Base-by-base conservation (phyloP, 2,888 invertebrate species). In the Tachina fera region DNA sequence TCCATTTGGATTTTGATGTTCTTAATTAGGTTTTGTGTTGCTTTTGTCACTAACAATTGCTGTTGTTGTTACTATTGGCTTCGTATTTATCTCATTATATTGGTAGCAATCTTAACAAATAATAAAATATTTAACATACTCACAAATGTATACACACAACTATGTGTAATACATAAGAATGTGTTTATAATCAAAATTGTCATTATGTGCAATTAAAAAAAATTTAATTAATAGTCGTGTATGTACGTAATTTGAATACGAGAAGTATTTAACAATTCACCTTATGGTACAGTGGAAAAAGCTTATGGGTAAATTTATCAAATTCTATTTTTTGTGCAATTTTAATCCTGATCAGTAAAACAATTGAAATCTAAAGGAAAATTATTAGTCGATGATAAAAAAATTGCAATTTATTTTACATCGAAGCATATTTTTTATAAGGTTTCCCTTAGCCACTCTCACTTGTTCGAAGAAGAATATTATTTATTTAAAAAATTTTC, bases 11-110 rank as follows among this genome's bases (percentile, higher is more conserved):
- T 77, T 68, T 56, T 78, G 61, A 56, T 78, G 61, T 74, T 83
- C 68, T 68, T 83, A 83, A 83, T 78, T 74, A 83, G 68, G 6
- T 78, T 78, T 78, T 60, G 78, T 68, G 14, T 45, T 65, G 9
- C 41, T 8, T 14, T 45, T 75, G 16, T n/a, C 43, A 43, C 39
- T 61, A 31, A 22, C 45, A 58, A 14, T 4, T 19, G 22, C 16
- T 56, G 16, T 31, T 65, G 45, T 22, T 67, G 9, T 65, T 71
- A 45, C 58, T 31, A 71, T 71, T 71, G 43, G 9, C 14, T 31
- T 49, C 51, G 10, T 49, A 49, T 65, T 80, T 58, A 60, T 53
- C 80, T 31, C 58, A 67, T 49, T 65, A 72, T 43, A 8, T 22
- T 49, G 47, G 11, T 71, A 45, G 63, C 22, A 65, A 9, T 49